These are phyloP conservation scores for Drosophila mauritiana DNA, from an alignment of 1,140 invertebrate species.

Conservation along the genomic window DNA sequence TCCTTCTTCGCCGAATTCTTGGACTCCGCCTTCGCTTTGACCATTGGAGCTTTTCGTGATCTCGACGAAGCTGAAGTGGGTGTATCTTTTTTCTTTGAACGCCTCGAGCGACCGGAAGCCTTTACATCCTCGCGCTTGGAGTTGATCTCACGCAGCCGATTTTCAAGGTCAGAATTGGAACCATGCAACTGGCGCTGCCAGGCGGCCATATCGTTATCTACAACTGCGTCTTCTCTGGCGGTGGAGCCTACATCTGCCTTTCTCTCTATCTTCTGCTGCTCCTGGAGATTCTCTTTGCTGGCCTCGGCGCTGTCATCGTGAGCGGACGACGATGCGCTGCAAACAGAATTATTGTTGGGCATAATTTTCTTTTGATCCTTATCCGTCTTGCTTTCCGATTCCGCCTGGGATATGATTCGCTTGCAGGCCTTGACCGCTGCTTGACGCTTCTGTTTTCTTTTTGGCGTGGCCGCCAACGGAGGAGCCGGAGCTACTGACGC, in stretches of 20 bases:
- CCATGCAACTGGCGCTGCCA: constrained; percentile 66
- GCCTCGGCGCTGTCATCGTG: constrained; percentile 58
- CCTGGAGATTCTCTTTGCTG: constrained; percentile 42
- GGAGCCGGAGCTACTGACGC: neutral
- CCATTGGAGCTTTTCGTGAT: constrained; percentile 14
- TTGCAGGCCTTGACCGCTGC: constrained; percentile 64
- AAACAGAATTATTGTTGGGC: neutral
- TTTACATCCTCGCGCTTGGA: constrained; percentile 49
- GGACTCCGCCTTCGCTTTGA: neutral
- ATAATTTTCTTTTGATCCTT: neutral
- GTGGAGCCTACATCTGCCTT: neutral
- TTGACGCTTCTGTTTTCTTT: constrained; percentile 67
- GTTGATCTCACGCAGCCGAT: constrained; percentile 70
- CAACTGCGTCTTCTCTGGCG: neutral
- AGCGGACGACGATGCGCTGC: neutral
- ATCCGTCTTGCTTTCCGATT: constrained; percentile 4
- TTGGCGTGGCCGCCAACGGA: constrained; percentile 41
- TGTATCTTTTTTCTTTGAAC: constrained; percentile 26
- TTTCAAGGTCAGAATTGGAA: constrained; percentile 59
- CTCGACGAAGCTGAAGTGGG: constrained; percentile 12
- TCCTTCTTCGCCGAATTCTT: constrained; percentile 22
- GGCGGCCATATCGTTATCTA: constrained; percentile 51
- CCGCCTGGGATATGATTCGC: constrained; percentile 58
- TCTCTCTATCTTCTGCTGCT: neutral
- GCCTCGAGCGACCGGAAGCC: neutral